Evolutionary conservation across 2,797 vertebrate genomes (phyloP), one percentile per base, ranked within the genome.

Genomic region (Falco novaeseelandiae): DNA sequence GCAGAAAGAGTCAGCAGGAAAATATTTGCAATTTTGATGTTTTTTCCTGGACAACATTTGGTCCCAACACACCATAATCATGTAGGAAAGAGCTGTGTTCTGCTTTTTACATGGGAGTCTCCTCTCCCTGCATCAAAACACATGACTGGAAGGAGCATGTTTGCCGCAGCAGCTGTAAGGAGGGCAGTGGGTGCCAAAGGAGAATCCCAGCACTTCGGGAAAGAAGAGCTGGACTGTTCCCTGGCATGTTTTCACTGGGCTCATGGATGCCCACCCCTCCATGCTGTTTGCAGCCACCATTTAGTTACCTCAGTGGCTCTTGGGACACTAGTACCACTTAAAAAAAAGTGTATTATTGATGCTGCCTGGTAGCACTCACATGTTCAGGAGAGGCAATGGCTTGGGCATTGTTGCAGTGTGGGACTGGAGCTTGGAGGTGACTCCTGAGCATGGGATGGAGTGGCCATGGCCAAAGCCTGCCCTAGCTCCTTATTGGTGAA

Each of bases 201-300:
- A 7, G 11, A 42, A 49, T 72, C 20, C 30, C 21, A 42, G 14
- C 0, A 2, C 20, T 2, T 15, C 5, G 27, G 8, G 14, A 77
- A 72, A 38, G 25, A 65, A 46, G 19, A 30, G 8, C 2, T 2
- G 9, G 5, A 1, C 23, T 4, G 0, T 10, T 78, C 1, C 0
- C 14, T 3, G 3, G 4, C 0, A 0, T 3, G 2, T 9, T 32
- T 38, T 62, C 1, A 0, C 15, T 44, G 51, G 32, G 18, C 9
- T 76, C 11, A 22, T 5, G 8, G 13, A 51, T 8, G 29, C 8
- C 26, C 3, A 23, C 8, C 26, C 3, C 16, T 40, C 21, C 7
- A 6, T 38, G 66, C 12, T 80, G 4, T 32, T 22, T 55, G 22
- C 16, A 66, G 26, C 6, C 29, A 70, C 12, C 8, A 36, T 58